Evolutionary conservation across 1,140 invertebrate species (phyloP).

Genomic region (Meloidogyne floridensis): DNA sequence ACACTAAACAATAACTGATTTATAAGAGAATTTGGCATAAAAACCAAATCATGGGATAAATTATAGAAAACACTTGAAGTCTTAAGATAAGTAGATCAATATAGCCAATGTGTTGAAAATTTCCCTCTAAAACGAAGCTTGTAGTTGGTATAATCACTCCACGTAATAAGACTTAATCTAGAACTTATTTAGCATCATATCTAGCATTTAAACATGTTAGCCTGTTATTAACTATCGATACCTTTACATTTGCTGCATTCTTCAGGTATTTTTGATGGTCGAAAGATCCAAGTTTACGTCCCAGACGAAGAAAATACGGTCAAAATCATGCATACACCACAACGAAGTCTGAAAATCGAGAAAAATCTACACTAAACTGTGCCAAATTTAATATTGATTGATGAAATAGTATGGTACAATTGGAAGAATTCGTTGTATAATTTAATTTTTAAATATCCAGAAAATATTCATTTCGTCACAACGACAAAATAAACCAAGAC

Average conservation of each 20-base stretch:
- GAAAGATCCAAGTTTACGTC: not conserved
- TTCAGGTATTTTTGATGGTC: not conserved
- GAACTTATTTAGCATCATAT: not conserved
- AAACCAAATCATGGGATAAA: not conserved
- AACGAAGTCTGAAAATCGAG: too few relatives aligned
- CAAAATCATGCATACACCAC: too few relatives aligned
- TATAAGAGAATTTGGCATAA: not conserved
- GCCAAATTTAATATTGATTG: not conserved
- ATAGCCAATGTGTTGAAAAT: not conserved
- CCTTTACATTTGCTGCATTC: slow-evolving; percentile 4
- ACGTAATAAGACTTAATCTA: not conserved
- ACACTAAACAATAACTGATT: not conserved
- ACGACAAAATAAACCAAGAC: too few relatives aligned
- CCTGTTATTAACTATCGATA: not conserved
- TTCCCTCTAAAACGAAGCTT: not conserved
- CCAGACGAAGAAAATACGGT: too few relatives aligned
- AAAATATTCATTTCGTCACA: too few relatives aligned
- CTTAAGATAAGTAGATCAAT: not conserved
- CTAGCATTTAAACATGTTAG: not conserved
- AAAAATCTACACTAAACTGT: too few relatives aligned
- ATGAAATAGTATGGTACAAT: not conserved
- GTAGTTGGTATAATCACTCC: slow-evolving; percentile 4
- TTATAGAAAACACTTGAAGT: not conserved
- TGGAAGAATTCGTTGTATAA: not conserved
- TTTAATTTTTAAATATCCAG: not conserved